These are phyloP conservation scores for Caenorhabditis remanei DNA, from an alignment of 1,140 invertebrate species.

Conservation along the genomic window DNA sequence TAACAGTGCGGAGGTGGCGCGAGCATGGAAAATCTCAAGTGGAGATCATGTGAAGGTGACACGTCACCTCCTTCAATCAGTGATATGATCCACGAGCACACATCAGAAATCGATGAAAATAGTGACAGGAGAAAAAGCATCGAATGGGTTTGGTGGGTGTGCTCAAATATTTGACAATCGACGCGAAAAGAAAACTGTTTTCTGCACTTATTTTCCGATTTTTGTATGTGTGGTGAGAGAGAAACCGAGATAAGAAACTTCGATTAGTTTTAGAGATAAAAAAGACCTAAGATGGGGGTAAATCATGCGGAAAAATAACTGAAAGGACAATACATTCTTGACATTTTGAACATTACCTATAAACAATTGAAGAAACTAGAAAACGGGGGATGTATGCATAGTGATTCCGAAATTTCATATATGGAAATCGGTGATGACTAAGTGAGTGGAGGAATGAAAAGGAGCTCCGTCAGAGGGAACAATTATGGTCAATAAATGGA, in stretches of 20 bases:
- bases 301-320: constrained; percentile 13
- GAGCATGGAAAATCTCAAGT: not conserved
- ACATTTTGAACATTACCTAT: not conserved
- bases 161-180: constrained; percentile 43
- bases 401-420: not conserved
- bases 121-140: not conserved
- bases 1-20: not conserved
- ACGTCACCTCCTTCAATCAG: constrained; percentile 6
- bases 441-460: not conserved
- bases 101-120: constrained; percentile 12
- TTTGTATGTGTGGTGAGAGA: not conserved
- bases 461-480: not conserved
- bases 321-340: constrained; percentile 3
- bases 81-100: constrained; percentile 34
- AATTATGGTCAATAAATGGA: not conserved
- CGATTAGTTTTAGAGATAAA: constrained; percentile 11
- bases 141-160: constrained; percentile 4
- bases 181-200: not conserved
- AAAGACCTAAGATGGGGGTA: not conserved
- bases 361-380: constrained; percentile 1
- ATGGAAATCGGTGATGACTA: not conserved
- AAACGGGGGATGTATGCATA: not conserved
- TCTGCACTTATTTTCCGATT: constrained; percentile 9
- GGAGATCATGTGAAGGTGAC: constrained; percentile 25
- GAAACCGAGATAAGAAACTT: constrained; percentile 16